phyloP scores from a whole-genome alignment of 2,113 vertebrate species.

The Miniopterus natalensis region DNA sequence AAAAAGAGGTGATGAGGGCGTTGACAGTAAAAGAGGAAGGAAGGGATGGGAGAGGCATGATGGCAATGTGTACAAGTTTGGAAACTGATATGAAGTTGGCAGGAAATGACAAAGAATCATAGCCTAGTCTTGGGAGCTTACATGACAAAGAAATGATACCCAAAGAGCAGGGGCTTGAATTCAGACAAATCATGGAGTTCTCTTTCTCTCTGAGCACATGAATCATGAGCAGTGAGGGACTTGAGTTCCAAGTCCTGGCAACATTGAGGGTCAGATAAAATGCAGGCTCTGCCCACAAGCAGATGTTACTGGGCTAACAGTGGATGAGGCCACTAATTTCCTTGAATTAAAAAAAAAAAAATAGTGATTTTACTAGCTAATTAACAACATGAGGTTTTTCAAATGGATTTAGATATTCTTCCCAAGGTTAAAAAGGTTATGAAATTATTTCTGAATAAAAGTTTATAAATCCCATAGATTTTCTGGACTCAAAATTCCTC shows the following conservation, averaged over 20 bases:
- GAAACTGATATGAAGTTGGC: neutral
- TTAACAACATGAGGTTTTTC: neutral
- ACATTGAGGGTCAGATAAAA: neutral
- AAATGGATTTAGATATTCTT: slow-evolving; percentile 27
- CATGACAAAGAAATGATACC: neutral
- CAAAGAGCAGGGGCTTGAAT: neutral
- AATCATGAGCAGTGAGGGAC: neutral
- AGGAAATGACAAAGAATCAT: neutral
- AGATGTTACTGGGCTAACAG: slow-evolving; percentile 2
- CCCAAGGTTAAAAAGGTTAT: slow-evolving; percentile 6
- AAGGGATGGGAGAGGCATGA: neutral
- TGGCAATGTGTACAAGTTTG: accelerated
- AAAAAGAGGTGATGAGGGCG: too few relatives aligned
- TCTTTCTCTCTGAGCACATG: neutral
- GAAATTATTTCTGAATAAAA: slow-evolving; percentile 45
- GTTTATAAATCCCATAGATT: neutral
- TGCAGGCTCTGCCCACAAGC: slow-evolving; percentile 2
- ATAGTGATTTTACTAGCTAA: neutral
- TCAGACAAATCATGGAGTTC: neutral
- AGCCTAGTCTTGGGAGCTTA: neutral
- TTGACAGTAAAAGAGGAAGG: accelerated
- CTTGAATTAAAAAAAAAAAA: neutral
- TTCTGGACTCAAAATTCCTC: neutral
- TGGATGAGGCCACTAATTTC: neutral
- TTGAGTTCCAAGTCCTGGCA: slow-evolving; percentile 8